Conservation (phyloP, 53 echinoderm and acorn worm species). For the Holothuria leucospilota region DNA sequence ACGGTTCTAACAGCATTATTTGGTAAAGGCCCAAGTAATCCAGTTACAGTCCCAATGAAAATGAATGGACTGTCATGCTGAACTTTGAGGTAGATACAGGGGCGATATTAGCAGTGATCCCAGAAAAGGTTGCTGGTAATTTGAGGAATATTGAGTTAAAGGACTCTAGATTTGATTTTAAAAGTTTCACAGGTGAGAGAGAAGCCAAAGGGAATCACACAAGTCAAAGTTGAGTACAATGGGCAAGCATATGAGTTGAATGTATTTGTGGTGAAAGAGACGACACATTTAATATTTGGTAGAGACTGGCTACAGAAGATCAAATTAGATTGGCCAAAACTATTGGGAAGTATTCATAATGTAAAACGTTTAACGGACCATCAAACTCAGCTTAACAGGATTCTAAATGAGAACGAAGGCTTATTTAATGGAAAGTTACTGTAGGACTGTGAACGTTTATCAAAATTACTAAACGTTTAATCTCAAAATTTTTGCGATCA, state of each 20-base stretch:
- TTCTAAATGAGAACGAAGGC: conserved; percentile 31
- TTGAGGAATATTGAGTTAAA: conserved; percentile 13
- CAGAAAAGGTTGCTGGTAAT: background rate
- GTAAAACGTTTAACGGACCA: background rate
- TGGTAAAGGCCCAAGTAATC: too few species aligned
- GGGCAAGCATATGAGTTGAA: conserved; percentile 23
- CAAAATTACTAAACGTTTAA: too few species aligned
- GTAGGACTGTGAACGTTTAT: too few species aligned
- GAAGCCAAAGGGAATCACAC: conserved; percentile 8
- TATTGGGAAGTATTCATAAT: conserved; percentile 22
- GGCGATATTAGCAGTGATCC: background rate
- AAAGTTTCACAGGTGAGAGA: conserved; percentile 17
- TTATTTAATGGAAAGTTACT: conserved; percentile 44
- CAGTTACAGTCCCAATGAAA: too few species aligned
- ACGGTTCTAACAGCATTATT: too few species aligned
- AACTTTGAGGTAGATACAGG: too few species aligned
- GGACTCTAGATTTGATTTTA: conserved; percentile 13
- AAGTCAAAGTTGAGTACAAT: conserved; percentile 35
- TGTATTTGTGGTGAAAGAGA: conserved; percentile 44
- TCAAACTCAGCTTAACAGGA: conserved; percentile 1
- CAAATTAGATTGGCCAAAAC: conserved; percentile 33
- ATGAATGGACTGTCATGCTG: too few species aligned
- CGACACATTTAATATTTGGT: conserved; percentile 47
- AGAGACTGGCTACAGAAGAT: conserved; percentile 39
- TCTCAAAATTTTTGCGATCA: too few species aligned